A percentile compares a stretch with the other conserved stretches of the same genome.
These are phyloP conservation scores for Magallana angulata DNA, from an alignment of 1,140 invertebrate species.

Conservation along the genomic window DNA sequence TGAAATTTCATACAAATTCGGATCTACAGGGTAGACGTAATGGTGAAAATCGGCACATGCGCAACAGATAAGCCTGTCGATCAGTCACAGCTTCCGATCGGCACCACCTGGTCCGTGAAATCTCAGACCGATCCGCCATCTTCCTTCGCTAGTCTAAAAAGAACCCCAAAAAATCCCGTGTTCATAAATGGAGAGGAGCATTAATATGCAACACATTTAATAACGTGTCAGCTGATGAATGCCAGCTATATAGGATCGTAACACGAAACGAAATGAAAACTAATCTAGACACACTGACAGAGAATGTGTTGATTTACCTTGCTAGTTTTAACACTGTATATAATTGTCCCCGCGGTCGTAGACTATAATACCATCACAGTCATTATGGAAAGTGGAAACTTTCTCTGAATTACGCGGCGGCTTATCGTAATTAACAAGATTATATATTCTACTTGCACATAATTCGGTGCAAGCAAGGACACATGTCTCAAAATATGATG, in stretches of 20 bases:
- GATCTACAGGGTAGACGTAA: slow-evolving; percentile 68
- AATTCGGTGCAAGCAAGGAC: not conserved
- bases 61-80: slow-evolving; percentile 29
- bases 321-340: slow-evolving; percentile 16
- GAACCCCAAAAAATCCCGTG: not conserved
- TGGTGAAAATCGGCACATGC: slow-evolving; percentile 54
- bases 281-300: slow-evolving; percentile 4
- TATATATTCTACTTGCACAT: slow-evolving; percentile 6
- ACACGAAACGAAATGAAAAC: slow-evolving; percentile 24
- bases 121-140: slow-evolving; percentile 26
- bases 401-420: slow-evolving; percentile 6
- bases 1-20: slow-evolving; percentile 64
- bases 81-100: slow-evolving; percentile 7
- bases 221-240: slow-evolving; percentile 23
- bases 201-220: slow-evolving; percentile 37
- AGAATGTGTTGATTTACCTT: slow-evolving; percentile 20
- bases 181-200: slow-evolving; percentile 5
- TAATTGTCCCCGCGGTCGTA: slow-evolving; percentile 17
- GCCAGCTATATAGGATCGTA: not conserved
- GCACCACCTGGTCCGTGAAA: not conserved
- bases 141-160: not conserved
- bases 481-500: not conserved
- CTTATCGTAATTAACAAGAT: slow-evolving; percentile 17
- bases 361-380: slow-evolving; percentile 1
- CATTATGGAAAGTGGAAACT: slow-evolving; percentile 30